Conservation (phyloP, 2,797 vertebrate species). For the Ispidina picta region DNA sequence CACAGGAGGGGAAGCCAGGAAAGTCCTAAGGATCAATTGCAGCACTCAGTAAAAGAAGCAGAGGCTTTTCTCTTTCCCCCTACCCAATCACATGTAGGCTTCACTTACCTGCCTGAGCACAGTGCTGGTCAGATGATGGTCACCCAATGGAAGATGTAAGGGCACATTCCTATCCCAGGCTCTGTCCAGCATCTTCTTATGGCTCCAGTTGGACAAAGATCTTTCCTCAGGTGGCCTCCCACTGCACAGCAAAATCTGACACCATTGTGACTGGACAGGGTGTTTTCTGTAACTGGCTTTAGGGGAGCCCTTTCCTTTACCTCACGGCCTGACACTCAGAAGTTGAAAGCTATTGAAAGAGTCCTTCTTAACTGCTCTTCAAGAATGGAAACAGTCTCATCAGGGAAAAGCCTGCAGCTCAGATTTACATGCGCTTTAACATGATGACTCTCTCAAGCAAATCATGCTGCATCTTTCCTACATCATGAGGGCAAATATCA, state of each 20-base stretch:
- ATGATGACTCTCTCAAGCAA: background rate
- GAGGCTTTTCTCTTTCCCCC: background rate
- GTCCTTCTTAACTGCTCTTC: background rate
- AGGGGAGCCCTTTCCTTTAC: background rate
- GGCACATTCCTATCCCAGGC: fast-evolving
- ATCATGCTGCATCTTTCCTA: background rate
- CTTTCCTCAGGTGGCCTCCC: background rate
- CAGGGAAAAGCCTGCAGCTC: background rate
- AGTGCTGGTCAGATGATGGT: fast-evolving
- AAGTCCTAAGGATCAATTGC: background rate
- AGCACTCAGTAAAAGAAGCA: background rate
- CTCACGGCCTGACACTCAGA: background rate
- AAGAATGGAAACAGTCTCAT: background rate
- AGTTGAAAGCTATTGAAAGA: background rate
- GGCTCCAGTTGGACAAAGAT: background rate
- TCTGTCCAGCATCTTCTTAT: background rate
- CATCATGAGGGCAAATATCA: background rate
- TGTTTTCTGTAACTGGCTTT: background rate
- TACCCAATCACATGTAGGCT: background rate
- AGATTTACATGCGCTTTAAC: background rate
- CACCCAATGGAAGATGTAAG: fast-evolving
- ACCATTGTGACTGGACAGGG: background rate
- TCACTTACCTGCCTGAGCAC: background rate
- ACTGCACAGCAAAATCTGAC: background rate
- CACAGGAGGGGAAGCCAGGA: background rate